phyloP scores from a whole-genome alignment of 2,888 invertebrate genomes.

The Tromatobia lineatoria region DNA sequence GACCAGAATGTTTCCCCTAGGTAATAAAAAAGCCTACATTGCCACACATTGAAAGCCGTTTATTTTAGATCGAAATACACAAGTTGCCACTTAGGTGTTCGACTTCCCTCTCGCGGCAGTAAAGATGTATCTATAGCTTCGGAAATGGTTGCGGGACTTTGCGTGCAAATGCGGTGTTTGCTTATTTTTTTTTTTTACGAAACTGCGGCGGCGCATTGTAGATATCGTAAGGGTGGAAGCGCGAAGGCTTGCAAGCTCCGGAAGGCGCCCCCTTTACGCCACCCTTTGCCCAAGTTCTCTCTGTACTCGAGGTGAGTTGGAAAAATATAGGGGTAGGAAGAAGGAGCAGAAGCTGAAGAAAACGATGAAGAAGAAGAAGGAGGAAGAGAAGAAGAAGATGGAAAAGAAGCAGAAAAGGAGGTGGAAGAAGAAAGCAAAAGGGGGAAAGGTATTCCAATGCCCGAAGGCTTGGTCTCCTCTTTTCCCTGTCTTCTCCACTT shows the following conservation, averaged over 20 bases:
- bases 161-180: conserved; percentile 70
- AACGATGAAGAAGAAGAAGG: conserved; percentile 19
- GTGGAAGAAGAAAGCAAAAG: conserved; percentile 50
- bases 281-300: conserved; percentile 60
- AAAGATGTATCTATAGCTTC: conserved; percentile 19
- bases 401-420: conserved; percentile 10
- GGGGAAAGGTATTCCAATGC: conserved; percentile 77
- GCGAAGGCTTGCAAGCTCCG: conserved; percentile 36
- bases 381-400: conserved; percentile 1
- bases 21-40: neutral
- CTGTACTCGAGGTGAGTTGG: conserved; percentile 62
- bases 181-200: conserved; percentile 67
- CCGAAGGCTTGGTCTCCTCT: conserved; percentile 72
- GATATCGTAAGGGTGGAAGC: conserved; percentile 24
- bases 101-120: neutral
- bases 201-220: conserved; percentile 43
- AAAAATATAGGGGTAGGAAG: conserved; percentile 60
- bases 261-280: conserved; percentile 48
- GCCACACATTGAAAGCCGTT: neutral
- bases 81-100: conserved; percentile 9
- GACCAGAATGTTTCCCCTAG: neutral
- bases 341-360: conserved; percentile 13
- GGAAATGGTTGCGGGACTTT: conserved; percentile 60
- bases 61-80: conserved; percentile 16
- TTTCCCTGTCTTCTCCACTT: conserved; percentile 63